A percentile compares a stretch with the other conserved stretches of the same genome.
phyloP scores from a whole-genome alignment of 1,140 invertebrate species.

The Musca vetustissima region DNA sequence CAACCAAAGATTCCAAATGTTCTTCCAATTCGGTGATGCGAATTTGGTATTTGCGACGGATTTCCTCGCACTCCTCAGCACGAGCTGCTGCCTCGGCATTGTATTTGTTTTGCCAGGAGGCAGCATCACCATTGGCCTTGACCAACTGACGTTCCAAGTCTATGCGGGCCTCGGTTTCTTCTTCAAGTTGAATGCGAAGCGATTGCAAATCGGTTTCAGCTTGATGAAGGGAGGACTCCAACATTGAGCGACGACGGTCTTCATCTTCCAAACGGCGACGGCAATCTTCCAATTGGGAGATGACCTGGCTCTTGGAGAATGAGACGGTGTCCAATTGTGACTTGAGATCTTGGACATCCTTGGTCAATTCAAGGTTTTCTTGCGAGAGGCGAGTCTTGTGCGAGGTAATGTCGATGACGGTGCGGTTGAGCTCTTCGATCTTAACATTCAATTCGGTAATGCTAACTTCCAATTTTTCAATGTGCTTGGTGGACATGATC shows the following conservation, averaged over 20 bases:
- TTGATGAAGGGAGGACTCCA: constrained; percentile 87
- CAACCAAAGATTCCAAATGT: constrained; percentile 88
- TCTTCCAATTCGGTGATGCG: constrained; percentile 95
- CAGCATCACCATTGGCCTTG: constrained; percentile 85
- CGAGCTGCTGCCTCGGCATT: constrained; percentile 88
- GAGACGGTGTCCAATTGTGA: constrained; percentile 86
- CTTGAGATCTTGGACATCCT: constrained; percentile 94
- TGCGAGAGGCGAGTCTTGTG: constrained; percentile 83
- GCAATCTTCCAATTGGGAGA: constrained; percentile 88
- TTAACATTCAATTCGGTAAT: constrained; percentile 89
- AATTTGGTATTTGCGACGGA: constrained; percentile 86
- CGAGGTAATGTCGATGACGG: constrained; percentile 91
- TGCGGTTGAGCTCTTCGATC: constrained; percentile 93
- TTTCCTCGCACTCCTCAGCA: constrained; percentile 90
- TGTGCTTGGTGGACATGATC: constrained; percentile 79
- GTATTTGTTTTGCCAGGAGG: constrained; percentile 88
- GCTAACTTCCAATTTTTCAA: constrained; percentile 86
- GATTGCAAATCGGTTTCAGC: constrained; percentile 92
- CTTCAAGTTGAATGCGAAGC: constrained; percentile 88
- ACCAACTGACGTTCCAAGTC: constrained; percentile 93
- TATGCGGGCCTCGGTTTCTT: constrained; percentile 92
- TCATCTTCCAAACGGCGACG: constrained; percentile 93
- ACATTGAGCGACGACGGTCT: constrained; percentile 84
- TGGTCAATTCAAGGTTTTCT: constrained; percentile 92
- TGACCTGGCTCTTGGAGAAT: constrained; percentile 86